Base-by-base conservation (phyloP, 1,140 invertebrate species). In the Cotesia typhae region DNA sequence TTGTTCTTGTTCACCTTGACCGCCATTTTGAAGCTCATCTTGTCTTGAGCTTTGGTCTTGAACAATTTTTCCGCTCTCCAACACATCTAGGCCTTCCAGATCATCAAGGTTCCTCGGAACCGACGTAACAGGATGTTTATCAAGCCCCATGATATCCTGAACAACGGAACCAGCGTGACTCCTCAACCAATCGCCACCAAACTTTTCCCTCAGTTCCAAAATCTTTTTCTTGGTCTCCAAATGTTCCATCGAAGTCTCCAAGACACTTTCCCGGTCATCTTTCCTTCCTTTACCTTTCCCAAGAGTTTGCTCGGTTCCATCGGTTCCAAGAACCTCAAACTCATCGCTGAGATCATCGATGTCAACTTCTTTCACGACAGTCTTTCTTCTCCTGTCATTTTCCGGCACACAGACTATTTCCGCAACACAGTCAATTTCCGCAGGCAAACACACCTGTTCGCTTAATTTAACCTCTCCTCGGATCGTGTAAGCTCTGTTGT, bases 201-300 rank as follows among this genome's bases (percentile, higher is more conserved):
- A 90, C 52, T 88, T 88, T 70, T 89, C 79, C 10, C 90, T 81
- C 7, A 92, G 70, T 17, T 84, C 85, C 67, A 91, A 84, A 66
- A 92, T 89, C 80, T 91, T 87, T 72, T 88, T 87, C 75, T 91
- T 92, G 0, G 88, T 89, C 76, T 90, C 88, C 59, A 92, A 81
- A 78, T 91, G 87, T 65, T 88, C 85, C 35, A 78, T 81, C 12
- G 83, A 84, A 12, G 77, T 70, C 60, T 82, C 83, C 81, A 71
- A 28, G 2, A 59, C 7, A 59, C 17, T 59, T 59, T 20, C 7
- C 41, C 5, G 6, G 10, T 61, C 68, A 74, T 47, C 6, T 2
- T 10, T 47, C 41, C 41, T 47, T 47, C 41, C 41, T 7, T 10
- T 5, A 1, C 41, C 41, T 47, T 6, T 47, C 41, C 10, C 10